These are phyloP conservation scores for Platyura marginata DNA, from an alignment of 1,140 invertebrate genomes.

Conservation along the genomic window DNA sequence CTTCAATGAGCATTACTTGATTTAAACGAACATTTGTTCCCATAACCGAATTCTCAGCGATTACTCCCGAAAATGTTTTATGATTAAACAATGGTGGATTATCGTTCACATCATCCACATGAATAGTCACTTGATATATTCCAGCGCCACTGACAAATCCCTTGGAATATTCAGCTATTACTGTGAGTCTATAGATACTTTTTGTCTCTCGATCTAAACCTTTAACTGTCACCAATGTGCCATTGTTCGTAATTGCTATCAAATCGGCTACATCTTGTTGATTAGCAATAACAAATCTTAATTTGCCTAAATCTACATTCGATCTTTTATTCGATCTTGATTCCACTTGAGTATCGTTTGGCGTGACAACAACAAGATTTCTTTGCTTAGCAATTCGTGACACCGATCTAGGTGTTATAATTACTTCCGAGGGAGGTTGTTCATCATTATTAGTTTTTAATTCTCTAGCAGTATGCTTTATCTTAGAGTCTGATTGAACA, in stretches of 20 bases:
- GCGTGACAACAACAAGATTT: background rate
- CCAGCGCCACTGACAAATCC: slow-evolving; percentile 42
- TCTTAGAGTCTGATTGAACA: no score
- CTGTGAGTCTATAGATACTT: slow-evolving; percentile 53
- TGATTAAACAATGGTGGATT: slow-evolving; percentile 67
- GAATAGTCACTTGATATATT: slow-evolving; percentile 57
- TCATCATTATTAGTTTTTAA: no score
- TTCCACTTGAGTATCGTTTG: background rate
- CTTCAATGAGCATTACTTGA: slow-evolving; percentile 43
- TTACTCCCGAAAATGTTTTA: slow-evolving; percentile 50
- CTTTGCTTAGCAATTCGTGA: background rate
- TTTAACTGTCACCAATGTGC: slow-evolving; percentile 54
- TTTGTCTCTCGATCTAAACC: slow-evolving; percentile 59
- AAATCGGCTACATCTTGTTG: slow-evolving; percentile 56
- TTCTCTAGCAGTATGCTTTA: no score
- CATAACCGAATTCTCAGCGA: slow-evolving; percentile 56
- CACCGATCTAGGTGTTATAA: background rate
- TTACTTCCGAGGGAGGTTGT: background rate
- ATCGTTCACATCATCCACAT: slow-evolving; percentile 79
- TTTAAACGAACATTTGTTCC: slow-evolving; percentile 53
- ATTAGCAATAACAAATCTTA: slow-evolving; percentile 57
- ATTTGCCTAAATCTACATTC: background rate
- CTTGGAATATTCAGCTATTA: slow-evolving; percentile 54
- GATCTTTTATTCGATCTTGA: background rate
- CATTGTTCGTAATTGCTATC: slow-evolving; percentile 56